Evolutionary conservation across 2,888 invertebrate species (phyloP).

Genomic region (Eremobia ochroleuca): DNA sequence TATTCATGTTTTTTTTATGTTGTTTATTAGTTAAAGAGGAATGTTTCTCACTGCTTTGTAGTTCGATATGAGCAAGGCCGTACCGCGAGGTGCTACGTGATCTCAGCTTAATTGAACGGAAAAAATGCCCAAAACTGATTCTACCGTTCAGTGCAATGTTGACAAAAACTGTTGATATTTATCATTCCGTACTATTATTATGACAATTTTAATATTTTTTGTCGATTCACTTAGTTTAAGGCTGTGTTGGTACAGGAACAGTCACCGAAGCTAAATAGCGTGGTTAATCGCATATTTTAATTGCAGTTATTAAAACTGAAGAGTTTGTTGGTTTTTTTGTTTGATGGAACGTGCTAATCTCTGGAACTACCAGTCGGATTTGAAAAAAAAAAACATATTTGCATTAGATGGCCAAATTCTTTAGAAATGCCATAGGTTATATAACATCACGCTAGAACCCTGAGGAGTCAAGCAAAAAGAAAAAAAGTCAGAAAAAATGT

Average conservation of each 20-base stretch:
- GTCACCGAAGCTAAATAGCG: background rate
- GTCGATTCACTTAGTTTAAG: constrained; percentile 24
- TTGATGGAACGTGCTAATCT: no score
- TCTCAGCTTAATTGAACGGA: constrained; percentile 52
- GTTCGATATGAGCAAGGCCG: constrained; percentile 54
- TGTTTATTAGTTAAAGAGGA: constrained; percentile 18
- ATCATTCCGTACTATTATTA: constrained; percentile 42
- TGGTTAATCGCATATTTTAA: background rate
- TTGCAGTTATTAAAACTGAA: background rate
- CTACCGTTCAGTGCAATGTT: constrained; percentile 44
- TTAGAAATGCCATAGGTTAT: no score
- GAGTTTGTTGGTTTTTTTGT: no score
- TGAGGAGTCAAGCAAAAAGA: no score
- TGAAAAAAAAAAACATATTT: no score
- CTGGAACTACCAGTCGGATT: no score
- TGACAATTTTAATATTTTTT: constrained; percentile 35
- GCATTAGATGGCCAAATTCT: no score
- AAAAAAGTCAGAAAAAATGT: no score
- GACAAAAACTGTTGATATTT: constrained; percentile 57
- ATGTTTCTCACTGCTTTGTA: constrained; percentile 25
- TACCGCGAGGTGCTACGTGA: constrained; percentile 56
- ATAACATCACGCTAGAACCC: no score
- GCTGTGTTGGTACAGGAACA: constrained; percentile 19
- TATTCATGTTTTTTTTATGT: background rate
- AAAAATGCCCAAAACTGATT: constrained; percentile 51